A percentile compares a stretch with the other conserved stretches of the same genome.
These are phyloP conservation scores for Falco punctatus DNA, from an alignment of 2,113 vertebrate species.

Conservation along the genomic window DNA sequence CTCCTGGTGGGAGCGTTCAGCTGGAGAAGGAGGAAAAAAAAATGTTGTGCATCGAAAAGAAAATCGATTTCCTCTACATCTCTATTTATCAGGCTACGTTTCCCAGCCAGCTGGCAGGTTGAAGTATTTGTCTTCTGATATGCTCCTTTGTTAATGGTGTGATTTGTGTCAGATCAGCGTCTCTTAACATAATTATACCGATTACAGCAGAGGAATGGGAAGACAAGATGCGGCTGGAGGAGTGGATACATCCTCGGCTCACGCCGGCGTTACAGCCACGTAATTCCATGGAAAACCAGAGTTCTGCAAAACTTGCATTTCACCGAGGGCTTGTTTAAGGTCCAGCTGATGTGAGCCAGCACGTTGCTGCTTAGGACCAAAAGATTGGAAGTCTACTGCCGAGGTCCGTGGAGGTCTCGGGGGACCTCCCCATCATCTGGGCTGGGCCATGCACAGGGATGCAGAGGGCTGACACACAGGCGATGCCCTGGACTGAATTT, in stretches of 20 bases:
- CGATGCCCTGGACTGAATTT: not conserved
- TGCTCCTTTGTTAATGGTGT: not conserved
- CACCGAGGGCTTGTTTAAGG: fast-evolving
- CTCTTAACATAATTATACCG: not conserved
- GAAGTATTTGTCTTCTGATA: slow-evolving; percentile 20
- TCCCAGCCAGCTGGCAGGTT: slow-evolving; percentile 22
- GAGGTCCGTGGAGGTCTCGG: fast-evolving
- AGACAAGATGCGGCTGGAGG: not conserved
- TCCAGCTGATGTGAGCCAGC: fast-evolving
- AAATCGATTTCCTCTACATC: not conserved
- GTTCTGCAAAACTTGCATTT: not conserved
- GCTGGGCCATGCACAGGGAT: not conserved
- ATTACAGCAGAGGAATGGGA: not conserved
- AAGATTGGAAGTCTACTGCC: not conserved
- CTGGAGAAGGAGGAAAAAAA: not conserved
- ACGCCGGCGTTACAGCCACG: fast-evolving
- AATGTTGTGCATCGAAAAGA: not conserved
- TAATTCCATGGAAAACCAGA: not conserved
- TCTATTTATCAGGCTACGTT: not conserved
- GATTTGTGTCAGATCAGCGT: slow-evolving; percentile 9
- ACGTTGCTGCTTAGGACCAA: not conserved
- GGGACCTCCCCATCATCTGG: not conserved
- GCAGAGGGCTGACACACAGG: not conserved
- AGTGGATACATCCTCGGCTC: not conserved
- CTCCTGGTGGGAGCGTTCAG: not conserved